Evolutionary conservation across 1,140 invertebrate genomes (phyloP), one percentile per base, ranked within the genome.

Genomic region (Heliothis virescens): DNA sequence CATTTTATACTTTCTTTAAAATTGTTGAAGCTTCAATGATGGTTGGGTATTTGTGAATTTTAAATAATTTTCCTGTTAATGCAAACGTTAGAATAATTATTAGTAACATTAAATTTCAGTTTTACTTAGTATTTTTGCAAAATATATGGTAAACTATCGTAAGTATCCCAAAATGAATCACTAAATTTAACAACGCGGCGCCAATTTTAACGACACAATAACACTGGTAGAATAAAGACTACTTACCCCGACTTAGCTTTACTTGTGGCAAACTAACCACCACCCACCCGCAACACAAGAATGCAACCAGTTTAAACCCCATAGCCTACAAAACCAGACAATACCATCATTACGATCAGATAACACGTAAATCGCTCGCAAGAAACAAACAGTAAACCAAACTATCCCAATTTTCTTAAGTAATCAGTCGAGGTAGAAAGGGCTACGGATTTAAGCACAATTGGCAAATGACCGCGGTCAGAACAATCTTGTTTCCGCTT

Each of bases 401-500:
- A 75, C 12, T 26, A 75, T 62, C 47, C 57, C 59, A 75, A 75
- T 75, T 75, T 75, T 62, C 73, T 60, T 75, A 75, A 75, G 73
- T 75, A 75, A 75, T 75, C 73, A 75, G 41, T 75, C 48, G 73
- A 48, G 73, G 21, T 73, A 60, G 59, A 75, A 77, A 67, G 74
- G 74, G 48, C 50, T 47, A 41, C 34, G 16, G 55, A 41, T n/a
- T 41, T 69, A 73, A 74, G 63, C 65, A 18, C 75, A 82, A 82
- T 83, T 82, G 82, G 65, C 65, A 65, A 21, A 47, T 69, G 65
- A 57, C 65, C 63, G n/a, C 52, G 65, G 50, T 65, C 50, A 60
- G 47, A 69, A 16, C 60, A 67, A 83, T 69, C 71, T 5, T 62
- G 80, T 87, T 76, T 86, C 76, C 81, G 82, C 86, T 86, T 89